Evolutionary conservation across 2,797 vertebrate species (phyloP).

Genomic region (Megalops cyprinoides): DNA sequence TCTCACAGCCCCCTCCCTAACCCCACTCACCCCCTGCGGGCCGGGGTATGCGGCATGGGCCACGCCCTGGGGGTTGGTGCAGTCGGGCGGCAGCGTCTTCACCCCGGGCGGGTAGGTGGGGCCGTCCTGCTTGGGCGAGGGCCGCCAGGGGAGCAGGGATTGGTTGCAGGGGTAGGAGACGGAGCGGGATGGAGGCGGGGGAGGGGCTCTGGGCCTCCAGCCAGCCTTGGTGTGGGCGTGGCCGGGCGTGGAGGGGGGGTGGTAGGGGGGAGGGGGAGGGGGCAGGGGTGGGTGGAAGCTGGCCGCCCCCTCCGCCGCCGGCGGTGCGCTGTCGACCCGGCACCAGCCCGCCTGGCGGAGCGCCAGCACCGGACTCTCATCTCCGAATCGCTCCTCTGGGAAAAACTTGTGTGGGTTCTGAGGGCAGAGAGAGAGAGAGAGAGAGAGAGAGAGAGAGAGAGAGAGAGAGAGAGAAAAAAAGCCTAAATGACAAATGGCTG

Average conservation of each 20-base stretch:
- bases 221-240: conserved; percentile 89
- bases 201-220: conserved; percentile 90
- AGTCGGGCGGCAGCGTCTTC: conserved; percentile 88
- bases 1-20: neutral
- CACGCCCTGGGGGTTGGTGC: conserved; percentile 80
- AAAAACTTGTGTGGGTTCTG: conserved; percentile 99
- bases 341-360: conserved; percentile 89
- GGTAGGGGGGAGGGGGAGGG: conserved; percentile 93
- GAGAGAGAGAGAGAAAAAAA: neutral
- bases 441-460: neutral
- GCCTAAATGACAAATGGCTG: neutral
- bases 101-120: conserved; percentile 81
- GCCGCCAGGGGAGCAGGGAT: conserved; percentile 83
- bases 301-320: conserved; percentile 89
- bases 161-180: conserved; percentile 97
- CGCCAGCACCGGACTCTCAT: conserved; percentile 93
- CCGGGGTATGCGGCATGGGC: conserved; percentile 81
- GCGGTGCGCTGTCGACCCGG: conserved; percentile 91
- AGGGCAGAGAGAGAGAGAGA: conserved; percentile 25
- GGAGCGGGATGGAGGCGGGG: conserved; percentile 90
- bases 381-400: conserved; percentile 95
- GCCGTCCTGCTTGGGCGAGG: conserved; percentile 77
- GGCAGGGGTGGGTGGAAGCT: conserved; percentile 94
- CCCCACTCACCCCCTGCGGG: conserved; percentile 85
- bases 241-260: conserved; percentile 86